phyloP scores from a whole-genome alignment of 2,113 vertebrate species.

The Catharus bicknelli region DNA sequence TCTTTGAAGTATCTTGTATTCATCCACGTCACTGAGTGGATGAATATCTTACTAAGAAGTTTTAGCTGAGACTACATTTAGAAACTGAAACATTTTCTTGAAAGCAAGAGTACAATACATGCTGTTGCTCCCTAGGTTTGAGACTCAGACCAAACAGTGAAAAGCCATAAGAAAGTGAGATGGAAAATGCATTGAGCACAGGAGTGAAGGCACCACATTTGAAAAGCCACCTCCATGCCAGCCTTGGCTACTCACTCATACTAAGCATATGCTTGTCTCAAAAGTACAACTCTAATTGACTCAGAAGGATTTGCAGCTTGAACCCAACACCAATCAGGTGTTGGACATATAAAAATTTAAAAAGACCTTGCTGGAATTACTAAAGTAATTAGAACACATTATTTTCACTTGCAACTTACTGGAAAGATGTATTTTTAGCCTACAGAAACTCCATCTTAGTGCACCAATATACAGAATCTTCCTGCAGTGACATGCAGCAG shows the following conservation, averaged over 20 bases:
- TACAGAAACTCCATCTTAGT: background rate
- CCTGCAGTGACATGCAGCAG: background rate
- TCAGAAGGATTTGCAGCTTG: background rate
- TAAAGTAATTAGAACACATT: background rate
- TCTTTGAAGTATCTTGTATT: background rate
- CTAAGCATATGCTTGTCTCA: background rate
- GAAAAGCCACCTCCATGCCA: background rate
- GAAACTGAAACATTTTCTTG: background rate
- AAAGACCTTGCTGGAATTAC: background rate
- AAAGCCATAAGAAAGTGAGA: background rate
- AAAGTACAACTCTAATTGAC: accelerated
- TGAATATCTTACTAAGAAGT: background rate
- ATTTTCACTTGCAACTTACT: background rate
- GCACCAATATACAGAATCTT: background rate
- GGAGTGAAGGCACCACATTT: accelerated
- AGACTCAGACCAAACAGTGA: background rate
- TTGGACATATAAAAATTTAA: accelerated
- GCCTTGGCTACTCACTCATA: background rate
- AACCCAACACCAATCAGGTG: background rate
- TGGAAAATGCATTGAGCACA: background rate
- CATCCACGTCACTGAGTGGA: background rate
- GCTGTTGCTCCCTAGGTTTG: background rate
- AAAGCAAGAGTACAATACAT: background rate
- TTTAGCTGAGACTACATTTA: background rate
- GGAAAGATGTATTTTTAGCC: background rate